Conservation (phyloP, 2,113 vertebrate genomes). For the Lampris megalopsis region DNA sequence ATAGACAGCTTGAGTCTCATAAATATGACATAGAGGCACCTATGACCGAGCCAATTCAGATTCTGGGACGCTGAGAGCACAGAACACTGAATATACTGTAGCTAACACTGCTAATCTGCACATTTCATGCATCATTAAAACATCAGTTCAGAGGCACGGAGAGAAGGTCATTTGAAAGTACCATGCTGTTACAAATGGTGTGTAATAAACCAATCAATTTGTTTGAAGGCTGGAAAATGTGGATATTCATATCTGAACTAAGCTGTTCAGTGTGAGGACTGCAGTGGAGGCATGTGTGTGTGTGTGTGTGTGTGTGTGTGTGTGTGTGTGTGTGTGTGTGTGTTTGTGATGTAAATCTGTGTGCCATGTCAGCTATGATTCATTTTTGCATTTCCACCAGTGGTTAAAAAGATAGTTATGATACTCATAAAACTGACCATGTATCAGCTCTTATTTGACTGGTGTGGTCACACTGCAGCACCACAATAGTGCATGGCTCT, state of each 20-base stretch:
- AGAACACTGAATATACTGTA: slow-evolving; percentile 61
- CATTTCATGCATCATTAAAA: slow-evolving; percentile 80
- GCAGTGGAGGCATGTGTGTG: background rate
- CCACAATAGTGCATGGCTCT: slow-evolving; percentile 36
- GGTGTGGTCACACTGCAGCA: slow-evolving; percentile 20
- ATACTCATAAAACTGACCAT: slow-evolving; percentile 33
- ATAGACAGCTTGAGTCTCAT: slow-evolving; percentile 69
- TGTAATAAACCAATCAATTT: slow-evolving; percentile 59
- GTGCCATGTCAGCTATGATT: slow-evolving; percentile 29
- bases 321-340: background rate
- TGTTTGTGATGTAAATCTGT: background rate
- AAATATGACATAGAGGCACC: slow-evolving; percentile 74
- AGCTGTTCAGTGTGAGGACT: slow-evolving; percentile 26
- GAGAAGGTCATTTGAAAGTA: slow-evolving; percentile 73
- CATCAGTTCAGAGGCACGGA: slow-evolving; percentile 56
- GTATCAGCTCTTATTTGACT: slow-evolving; percentile 33
- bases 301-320: background rate
- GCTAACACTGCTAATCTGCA: slow-evolving; percentile 75
- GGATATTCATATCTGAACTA: slow-evolving; percentile 21
- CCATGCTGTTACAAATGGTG: slow-evolving; percentile 61
- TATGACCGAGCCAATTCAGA: slow-evolving; percentile 56
- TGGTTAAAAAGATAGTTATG: slow-evolving; percentile 26
- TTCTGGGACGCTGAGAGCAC: slow-evolving; percentile 15
- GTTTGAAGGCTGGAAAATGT: slow-evolving; percentile 46
- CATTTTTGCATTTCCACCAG: slow-evolving; percentile 3